phyloP scores from a whole-genome alignment of 2,888 invertebrate genomes.

The Phengaris alcon region DNA sequence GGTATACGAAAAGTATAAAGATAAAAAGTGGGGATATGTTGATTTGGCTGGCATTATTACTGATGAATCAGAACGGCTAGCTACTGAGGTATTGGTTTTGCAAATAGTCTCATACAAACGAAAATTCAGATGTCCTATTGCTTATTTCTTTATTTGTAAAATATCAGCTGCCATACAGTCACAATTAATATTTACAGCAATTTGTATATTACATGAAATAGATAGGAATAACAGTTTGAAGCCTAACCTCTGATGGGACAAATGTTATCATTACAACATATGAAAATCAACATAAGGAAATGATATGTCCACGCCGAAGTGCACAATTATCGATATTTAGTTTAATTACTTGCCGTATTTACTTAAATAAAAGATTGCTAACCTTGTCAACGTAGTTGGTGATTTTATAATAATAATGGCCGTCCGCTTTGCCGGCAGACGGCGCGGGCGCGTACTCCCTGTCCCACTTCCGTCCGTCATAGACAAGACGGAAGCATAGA shows the following conservation, averaged over 20 bases:
- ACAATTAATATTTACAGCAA: conserved; percentile 22
- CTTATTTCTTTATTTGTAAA: conserved; percentile 28
- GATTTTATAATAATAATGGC: no score
- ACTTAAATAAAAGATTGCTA: no score
- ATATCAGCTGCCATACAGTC: conserved; percentile 27
- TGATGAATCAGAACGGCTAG: conserved; percentile 21
- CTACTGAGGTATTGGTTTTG: conserved; percentile 28
- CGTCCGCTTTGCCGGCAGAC: no score
- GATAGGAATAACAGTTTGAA: neutral
- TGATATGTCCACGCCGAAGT: no score
- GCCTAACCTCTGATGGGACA: neutral
- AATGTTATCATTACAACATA: neutral
- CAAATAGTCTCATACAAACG: conserved; percentile 27
- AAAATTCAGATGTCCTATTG: conserved; percentile 29
- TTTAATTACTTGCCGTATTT: no score
- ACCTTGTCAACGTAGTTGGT: no score
- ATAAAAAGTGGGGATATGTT: conserved; percentile 12
- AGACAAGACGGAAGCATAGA: no score
- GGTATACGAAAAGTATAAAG: conserved; percentile 22
- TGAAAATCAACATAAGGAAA: no score
- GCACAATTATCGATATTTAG: no score
- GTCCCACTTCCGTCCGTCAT: no score
- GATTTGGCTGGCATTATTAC: conserved; percentile 19
- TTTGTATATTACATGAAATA: neutral
- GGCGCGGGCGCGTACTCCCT: no score